Base-by-base conservation (phyloP, 2,888 invertebrate genomes). In the Tipula confusa region DNA sequence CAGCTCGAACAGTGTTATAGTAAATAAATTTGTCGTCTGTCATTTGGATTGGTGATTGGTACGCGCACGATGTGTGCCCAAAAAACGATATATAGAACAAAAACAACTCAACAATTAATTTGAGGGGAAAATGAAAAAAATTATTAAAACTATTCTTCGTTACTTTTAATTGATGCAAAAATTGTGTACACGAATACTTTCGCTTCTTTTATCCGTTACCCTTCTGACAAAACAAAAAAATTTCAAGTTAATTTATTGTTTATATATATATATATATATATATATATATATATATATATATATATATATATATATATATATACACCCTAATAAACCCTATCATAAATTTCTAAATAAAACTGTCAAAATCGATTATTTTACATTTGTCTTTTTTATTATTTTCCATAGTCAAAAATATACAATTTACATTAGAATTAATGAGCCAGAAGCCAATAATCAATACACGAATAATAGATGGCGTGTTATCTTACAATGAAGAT, bases 251-350 rank as follows among this genome's bases (percentile, higher is more conserved):
- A n/a, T n/a, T n/a, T n/a, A n/a, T n/a, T n/a, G n/a, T n/a, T n/a
- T n/a, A n/a, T n/a, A n/a, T n/a, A n/a, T n/a, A n/a, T n/a, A n/a
- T n/a, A n/a, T n/a, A n/a, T n/a, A n/a, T n/a, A n/a, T n/a, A n/a
- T n/a, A n/a, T n/a, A n/a, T n/a, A n/a, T n/a, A n/a, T n/a, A n/a
- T n/a, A n/a, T n/a, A n/a, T n/a, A n/a, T n/a, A n/a, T n/a, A n/a
- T n/a, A n/a, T n/a, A n/a, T n/a, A n/a, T 64, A 64, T 64, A 24
- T 64, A 64, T 24, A 64, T 15, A 3, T 5, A 15, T 1, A 7
- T 64, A 64, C 64, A 64, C 64, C 64, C 64, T n/a, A n/a, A n/a
- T n/a, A n/a, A n/a, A n/a, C n/a, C 64, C 24, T 64, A 64, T 64
- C 18, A 64, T 64, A 64, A 64, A 64, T 64, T 64, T 18, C 64